These are phyloP conservation scores for Festucalex cinctus DNA, from an alignment of 2,113 vertebrate genomes.

Conservation along the genomic window DNA sequence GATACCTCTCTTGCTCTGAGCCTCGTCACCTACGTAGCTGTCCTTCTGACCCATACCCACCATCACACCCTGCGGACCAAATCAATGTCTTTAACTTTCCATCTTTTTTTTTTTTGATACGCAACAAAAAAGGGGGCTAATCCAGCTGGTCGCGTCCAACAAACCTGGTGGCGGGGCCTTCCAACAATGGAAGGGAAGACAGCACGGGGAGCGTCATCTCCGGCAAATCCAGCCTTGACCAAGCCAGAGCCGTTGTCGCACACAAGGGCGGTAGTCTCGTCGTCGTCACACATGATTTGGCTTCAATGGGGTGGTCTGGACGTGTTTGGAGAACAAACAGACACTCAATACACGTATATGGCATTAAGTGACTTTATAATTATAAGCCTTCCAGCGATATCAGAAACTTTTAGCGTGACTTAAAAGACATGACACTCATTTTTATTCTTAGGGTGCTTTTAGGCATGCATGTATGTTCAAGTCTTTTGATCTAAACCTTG, in stretches of 20 bases:
- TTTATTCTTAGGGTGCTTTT: conserved; percentile 3
- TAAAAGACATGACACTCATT: not conserved
- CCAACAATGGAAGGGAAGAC: conserved; percentile 99
- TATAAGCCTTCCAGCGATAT: not conserved
- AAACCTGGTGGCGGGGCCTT: conserved; percentile 94
- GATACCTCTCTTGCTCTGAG: conserved; percentile 99
- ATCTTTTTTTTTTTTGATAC: not conserved
- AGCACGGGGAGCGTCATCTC: conserved; percentile 93
- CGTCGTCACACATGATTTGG: conserved; percentile 89
- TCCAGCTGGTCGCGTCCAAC: not conserved
- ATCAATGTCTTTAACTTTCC: not conserved
- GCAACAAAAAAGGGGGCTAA: no score
- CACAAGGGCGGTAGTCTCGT: conserved; percentile 94
- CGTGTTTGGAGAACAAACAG: not conserved
- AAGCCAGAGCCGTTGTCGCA: conserved; percentile 98
- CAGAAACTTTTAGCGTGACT: not conserved
- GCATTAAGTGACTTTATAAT: not conserved
- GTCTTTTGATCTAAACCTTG: not conserved
- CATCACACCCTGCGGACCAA: conserved; percentile 87
- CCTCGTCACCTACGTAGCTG: conserved; percentile 98
- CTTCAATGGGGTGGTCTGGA: conserved; percentile 6
- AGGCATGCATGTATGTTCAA: not conserved
- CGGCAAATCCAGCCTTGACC: conserved; percentile 97
- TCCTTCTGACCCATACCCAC: conserved; percentile 99
- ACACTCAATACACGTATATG: not conserved